A percentile compares a stretch with the other conserved stretches of the same genome.
These are phyloP conservation scores for Calonectris borealis DNA, from an alignment of 2,113 vertebrate genomes.

Conservation along the genomic window DNA sequence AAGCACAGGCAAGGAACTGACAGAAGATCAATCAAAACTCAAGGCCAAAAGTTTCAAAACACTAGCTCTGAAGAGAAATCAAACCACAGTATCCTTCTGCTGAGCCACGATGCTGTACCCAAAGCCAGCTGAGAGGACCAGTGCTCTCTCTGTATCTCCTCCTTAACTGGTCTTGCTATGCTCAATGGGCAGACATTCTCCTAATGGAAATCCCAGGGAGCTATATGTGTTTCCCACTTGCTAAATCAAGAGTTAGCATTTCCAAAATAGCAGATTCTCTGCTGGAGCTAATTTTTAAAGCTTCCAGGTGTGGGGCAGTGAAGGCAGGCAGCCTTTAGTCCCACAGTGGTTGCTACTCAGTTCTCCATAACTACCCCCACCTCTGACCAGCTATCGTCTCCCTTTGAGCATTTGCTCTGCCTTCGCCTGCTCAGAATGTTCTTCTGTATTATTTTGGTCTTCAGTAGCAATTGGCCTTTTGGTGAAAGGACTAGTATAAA, in stretches of 20 bases:
- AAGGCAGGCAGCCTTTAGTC: background rate
- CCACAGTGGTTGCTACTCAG: background rate
- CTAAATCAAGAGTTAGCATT: background rate
- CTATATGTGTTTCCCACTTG: background rate
- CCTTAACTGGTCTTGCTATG: background rate
- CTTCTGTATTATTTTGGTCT: background rate
- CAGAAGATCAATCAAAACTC: background rate
- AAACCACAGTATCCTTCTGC: background rate
- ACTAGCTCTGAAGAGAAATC: background rate
- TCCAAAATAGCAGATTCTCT: background rate
- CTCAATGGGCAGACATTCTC: background rate
- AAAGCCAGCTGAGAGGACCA: background rate
- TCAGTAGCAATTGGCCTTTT: background rate
- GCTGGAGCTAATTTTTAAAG: background rate
- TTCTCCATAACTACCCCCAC: background rate
- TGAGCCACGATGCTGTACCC: rapidly evolving
- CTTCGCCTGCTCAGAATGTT: background rate
- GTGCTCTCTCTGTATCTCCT: background rate
- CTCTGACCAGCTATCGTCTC: background rate
- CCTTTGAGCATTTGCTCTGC: background rate
- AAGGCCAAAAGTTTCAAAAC: background rate
- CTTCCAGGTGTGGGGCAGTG: background rate
- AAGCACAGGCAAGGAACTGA: background rate
- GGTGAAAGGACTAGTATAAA: background rate
- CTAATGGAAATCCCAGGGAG: background rate